Conservation (phyloP, 2,888 invertebrate genomes). For the Cecidostiba fungosa region DNA sequence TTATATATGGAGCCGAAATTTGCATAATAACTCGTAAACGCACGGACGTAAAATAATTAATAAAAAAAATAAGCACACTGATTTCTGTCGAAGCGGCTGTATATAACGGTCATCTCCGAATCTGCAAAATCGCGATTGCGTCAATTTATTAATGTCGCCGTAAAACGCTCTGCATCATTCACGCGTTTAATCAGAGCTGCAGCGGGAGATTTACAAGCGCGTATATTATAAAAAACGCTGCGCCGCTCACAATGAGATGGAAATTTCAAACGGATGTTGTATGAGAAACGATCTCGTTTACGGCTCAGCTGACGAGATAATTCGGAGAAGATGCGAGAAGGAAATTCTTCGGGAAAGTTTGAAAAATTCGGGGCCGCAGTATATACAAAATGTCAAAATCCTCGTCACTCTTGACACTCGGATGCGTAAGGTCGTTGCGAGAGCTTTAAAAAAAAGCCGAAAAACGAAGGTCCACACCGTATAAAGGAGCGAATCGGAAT, state of each 20-base stretch:
- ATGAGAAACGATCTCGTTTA: neutral
- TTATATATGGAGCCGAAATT: neutral
- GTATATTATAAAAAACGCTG: slow-evolving; percentile 5
- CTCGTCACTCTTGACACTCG: neutral
- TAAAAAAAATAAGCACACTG: neutral
- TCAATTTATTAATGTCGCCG: slow-evolving; percentile 31
- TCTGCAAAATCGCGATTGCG: neutral
- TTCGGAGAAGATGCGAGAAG: neutral
- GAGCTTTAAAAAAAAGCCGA: neutral
- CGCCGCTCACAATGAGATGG: neutral
- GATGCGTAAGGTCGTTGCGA: neutral
- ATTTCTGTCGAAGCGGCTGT: neutral
- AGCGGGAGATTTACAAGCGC: slow-evolving; percentile 17
- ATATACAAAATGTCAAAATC: no score
- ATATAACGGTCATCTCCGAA: neutral
- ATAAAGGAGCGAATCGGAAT: neutral
- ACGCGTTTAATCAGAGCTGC: slow-evolving; percentile 24
- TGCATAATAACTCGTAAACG: neutral
- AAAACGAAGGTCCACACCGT: neutral
- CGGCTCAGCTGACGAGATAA: neutral
- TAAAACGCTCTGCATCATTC: slow-evolving; percentile 10
- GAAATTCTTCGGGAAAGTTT: neutral
- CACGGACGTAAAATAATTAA: neutral
- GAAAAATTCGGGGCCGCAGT: neutral
- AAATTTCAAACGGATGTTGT: neutral